Evolutionary conservation across 2,797 vertebrate genomes (phyloP), one percentile per base, ranked within the genome.

Genomic region (Lutjanus argentimaculatus): DNA sequence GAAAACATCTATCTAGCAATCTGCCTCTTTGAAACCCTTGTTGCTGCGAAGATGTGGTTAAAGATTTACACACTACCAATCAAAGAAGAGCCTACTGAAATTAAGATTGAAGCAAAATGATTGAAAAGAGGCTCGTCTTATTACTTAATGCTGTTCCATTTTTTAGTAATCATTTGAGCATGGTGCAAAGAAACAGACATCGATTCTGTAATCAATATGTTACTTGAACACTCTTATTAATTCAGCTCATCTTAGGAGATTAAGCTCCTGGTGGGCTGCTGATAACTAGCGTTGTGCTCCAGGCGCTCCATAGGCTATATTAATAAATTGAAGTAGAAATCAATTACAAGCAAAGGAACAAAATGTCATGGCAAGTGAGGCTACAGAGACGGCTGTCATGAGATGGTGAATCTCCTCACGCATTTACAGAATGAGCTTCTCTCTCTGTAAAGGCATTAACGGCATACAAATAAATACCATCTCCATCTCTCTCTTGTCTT

Each of bases 251-350:
- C 13, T 88, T 76, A 67, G 74, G 75, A 89, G 91, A 95, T 92
- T 91, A 92, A 83, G 83, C 89, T 91, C 94, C 93, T 88, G 90
- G 88, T 90, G 93, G 90, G 88, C 57, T 72, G 53, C 82, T 80
- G 89, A 93, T 94, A 90, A 91, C 90, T 80, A 82, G 88, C 55
- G 8, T 59, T 66, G 84, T 66, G 83, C 90, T 92, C 45, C 83
- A 65, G 89, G 87, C 82, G 11, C 83, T 85, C 79, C 77, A 64
- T 49, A 22, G 84, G 88, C 92, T 82, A 77, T 89, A 92, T 93
- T 94, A 93, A 94, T 94, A 92, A 91, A 93, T 85, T 86, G 79
- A 91, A 93, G 90, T 66, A 93, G 89, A 93, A 94, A 95, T 95
- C 93, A 94, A 95, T 95, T 92, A 92, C 79, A 70, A 90, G 91